Percentiles rank a stretch among this genome's conserved stretches.
phyloP scores from a whole-genome alignment of 2,888 invertebrate species.

The Tenodera sinensis region DNA sequence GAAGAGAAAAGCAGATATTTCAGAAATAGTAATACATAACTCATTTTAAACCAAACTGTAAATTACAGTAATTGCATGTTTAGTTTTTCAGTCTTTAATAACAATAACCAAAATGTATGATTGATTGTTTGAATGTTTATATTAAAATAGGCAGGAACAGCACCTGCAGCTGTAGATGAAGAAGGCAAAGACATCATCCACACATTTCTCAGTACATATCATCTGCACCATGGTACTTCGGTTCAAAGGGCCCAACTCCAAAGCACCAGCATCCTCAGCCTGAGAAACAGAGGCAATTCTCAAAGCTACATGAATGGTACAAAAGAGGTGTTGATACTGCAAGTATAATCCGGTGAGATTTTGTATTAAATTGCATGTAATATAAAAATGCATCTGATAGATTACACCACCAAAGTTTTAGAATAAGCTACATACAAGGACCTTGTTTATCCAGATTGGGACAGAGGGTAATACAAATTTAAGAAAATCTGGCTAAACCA shows the following conservation, averaged over 20 bases:
- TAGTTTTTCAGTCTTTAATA: too few relatives aligned
- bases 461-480: too few relatives aligned
- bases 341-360: conserved; percentile 41
- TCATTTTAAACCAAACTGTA: too few relatives aligned
- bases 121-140: background rate
- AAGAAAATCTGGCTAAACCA: too few relatives aligned
- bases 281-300: conserved; percentile 71
- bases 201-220: conserved; percentile 99
- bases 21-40: too few relatives aligned
- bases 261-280: conserved; percentile 96
- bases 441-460: too few relatives aligned
- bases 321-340: conserved; percentile 81
- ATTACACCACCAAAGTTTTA: too few relatives aligned
- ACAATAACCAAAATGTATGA: background rate
- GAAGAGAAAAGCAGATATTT: too few relatives aligned
- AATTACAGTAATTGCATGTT: too few relatives aligned
- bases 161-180: conserved; percentile 84
- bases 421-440: too few relatives aligned
- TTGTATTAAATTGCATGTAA: too few relatives aligned
- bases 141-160: conserved; percentile 69
- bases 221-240: conserved; percentile 96
- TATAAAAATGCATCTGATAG: too few relatives aligned
- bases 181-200: conserved; percentile 92
- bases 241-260: conserved; percentile 85
- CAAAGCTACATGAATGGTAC: conserved; percentile 76